These are phyloP conservation scores for Plemyria rubiginata DNA, from an alignment of 2,888 invertebrate species.

Conservation along the genomic window DNA sequence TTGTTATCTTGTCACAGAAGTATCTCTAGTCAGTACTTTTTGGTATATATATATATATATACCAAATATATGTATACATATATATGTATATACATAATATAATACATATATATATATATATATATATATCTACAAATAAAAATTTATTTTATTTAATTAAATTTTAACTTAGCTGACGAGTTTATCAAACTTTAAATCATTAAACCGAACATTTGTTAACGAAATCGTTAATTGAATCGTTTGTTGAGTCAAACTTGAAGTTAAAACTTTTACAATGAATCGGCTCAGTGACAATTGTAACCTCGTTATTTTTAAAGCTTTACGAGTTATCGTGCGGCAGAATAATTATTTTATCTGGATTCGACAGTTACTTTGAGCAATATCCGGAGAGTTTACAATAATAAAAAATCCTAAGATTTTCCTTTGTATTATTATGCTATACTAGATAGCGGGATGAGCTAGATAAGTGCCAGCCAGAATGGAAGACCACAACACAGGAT, in stretches of 20 bases:
- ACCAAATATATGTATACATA: too few relatives aligned
- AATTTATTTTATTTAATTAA: not conserved
- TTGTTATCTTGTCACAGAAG: too few relatives aligned
- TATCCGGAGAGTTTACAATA: not conserved
- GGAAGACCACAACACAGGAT: too few relatives aligned
- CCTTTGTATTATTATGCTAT: too few relatives aligned
- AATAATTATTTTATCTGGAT: constrained; percentile 11
- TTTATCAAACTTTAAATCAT: constrained; percentile 20
- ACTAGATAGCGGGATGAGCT: too few relatives aligned
- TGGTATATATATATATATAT: too few relatives aligned
- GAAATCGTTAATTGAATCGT: constrained; percentile 18
- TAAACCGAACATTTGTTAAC: constrained; percentile 28
- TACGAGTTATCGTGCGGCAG: constrained; percentile 33
- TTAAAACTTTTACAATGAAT: constrained; percentile 43
- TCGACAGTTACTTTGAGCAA: constrained; percentile 27
- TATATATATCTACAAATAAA: too few relatives aligned
- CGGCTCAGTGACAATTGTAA: constrained; percentile 37
- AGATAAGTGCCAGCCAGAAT: too few relatives aligned
- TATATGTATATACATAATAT: too few relatives aligned
- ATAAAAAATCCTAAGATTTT: too few relatives aligned
- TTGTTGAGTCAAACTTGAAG: constrained; percentile 42
- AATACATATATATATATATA: too few relatives aligned
- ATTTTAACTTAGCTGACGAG: not conserved
- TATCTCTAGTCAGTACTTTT: too few relatives aligned
- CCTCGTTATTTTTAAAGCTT: constrained; percentile 47